These are phyloP conservation scores for Drosophila murphyi DNA, from an alignment of 1,140 invertebrate genomes.

Conservation along the genomic window DNA sequence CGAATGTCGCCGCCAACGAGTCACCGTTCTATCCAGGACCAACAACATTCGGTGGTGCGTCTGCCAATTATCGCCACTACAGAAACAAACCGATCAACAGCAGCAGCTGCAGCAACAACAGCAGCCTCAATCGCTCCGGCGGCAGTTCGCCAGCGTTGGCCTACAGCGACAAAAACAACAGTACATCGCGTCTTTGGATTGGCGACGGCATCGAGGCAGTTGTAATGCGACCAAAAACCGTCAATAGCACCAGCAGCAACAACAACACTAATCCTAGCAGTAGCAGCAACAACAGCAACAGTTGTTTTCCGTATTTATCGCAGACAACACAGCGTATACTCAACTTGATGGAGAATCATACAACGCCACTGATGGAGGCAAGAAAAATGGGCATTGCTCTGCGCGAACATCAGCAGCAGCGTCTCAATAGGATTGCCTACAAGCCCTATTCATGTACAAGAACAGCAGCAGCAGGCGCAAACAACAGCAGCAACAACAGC, in stretches of 20 bases:
- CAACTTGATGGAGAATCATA: conserved; percentile 90
- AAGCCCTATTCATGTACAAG: conserved; percentile 15
- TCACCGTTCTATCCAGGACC: conserved; percentile 93
- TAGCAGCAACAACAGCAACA: conserved; percentile 43
- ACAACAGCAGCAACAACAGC: background rate
- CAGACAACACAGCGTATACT: conserved; percentile 89
- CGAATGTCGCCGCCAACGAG: conserved; percentile 21
- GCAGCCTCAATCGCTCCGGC: background rate
- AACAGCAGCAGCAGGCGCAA: background rate
- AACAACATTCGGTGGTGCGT: conserved; percentile 92
- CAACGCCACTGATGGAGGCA: conserved; percentile 89
- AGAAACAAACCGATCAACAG: conserved; percentile 21
- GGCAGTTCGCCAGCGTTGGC: background rate
- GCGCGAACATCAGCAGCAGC: conserved; percentile 57
- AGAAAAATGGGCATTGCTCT: conserved; percentile 87
- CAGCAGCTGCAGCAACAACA: conserved; percentile 19
- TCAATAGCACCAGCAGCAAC: background rate
- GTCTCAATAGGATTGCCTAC: conserved; percentile 1
- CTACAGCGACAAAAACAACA: background rate
- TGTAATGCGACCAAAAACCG: conserved; percentile 41
- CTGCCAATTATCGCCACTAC: conserved; percentile 86
- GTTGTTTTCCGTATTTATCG: conserved; percentile 79
- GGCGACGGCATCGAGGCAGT: conserved; percentile 56
- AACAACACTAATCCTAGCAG: background rate
- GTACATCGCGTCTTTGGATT: background rate